These are phyloP conservation scores for Probaryconus sp. DNA, from an alignment of 1,140 invertebrate genomes.

Conservation along the genomic window DNA sequence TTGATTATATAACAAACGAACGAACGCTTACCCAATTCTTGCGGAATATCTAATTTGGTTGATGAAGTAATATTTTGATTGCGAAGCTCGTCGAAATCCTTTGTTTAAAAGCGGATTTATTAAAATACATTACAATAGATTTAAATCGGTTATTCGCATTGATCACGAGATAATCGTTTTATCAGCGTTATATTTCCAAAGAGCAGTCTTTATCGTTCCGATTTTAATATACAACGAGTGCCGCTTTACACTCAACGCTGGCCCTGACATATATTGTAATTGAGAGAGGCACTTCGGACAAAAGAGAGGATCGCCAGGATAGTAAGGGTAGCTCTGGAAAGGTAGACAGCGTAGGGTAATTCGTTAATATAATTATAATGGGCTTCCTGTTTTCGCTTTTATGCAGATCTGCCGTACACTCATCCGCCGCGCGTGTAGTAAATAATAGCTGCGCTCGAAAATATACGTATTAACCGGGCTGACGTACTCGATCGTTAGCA, in stretches of 20 bases:
- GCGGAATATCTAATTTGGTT: too few species aligned
- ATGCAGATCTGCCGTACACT: constrained; percentile 16
- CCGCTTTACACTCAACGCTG: constrained; percentile 10
- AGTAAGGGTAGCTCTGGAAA: constrained; percentile 20
- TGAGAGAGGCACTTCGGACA: constrained; percentile 17
- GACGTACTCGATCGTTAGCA: constrained; percentile 21
- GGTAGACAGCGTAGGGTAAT: constrained; percentile 18
- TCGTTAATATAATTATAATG: constrained; percentile 30
- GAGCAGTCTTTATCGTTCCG: neutral
- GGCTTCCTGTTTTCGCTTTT: constrained; percentile 29
- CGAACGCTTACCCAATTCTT: too few species aligned
- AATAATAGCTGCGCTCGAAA: constrained; percentile 27
- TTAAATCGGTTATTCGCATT: neutral
- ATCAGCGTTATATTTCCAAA: constrained; percentile 14
- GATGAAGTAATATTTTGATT: too few species aligned
- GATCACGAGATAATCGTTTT: constrained; percentile 13
- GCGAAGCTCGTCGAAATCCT: too few species aligned
- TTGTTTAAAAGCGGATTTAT: too few species aligned
- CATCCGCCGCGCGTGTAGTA: constrained; percentile 11
- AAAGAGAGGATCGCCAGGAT: constrained; percentile 16
- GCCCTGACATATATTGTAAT: constrained; percentile 28
- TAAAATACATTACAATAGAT: too few species aligned
- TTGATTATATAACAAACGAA: too few species aligned
- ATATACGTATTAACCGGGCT: constrained; percentile 19
- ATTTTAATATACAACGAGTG: constrained; percentile 20